Evolutionary conservation across 2,888 invertebrate genomes (phyloP).

Genomic region (Dendrolimus houi): DNA sequence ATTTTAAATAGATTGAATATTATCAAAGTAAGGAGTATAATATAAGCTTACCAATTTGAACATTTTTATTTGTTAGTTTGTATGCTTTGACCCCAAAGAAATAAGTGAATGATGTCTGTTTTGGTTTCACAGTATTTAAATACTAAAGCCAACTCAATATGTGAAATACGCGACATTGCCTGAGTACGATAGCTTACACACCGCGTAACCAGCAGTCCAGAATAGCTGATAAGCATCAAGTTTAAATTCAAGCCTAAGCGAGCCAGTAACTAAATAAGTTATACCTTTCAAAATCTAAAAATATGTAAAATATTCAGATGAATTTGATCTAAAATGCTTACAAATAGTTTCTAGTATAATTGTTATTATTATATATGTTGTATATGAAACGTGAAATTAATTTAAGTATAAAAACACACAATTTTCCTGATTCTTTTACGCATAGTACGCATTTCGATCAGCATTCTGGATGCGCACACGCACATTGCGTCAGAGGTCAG

Average conservation of each 20-base stretch:
- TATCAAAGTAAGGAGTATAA: not conserved
- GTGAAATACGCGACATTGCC: slow-evolving; percentile 43
- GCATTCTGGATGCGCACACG: slow-evolving; percentile 32
- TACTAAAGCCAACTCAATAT: slow-evolving; percentile 32
- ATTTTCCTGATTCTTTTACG: slow-evolving; percentile 20
- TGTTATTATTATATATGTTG: too few species aligned
- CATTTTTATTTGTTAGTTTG: slow-evolving; percentile 45
- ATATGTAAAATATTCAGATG: too few species aligned
- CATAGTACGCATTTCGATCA: slow-evolving; percentile 23
- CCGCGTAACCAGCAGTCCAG: not conserved
- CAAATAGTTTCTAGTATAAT: too few species aligned
- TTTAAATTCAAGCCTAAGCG: not conserved
- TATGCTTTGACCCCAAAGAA: slow-evolving; percentile 21
- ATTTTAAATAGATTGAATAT: not conserved
- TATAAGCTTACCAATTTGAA: slow-evolving; percentile 55
- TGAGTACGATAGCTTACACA: slow-evolving; percentile 40
- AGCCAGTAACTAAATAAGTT: not conserved
- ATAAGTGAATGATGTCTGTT: slow-evolving; percentile 35
- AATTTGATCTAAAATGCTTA: too few species aligned
- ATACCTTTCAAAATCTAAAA: not conserved
- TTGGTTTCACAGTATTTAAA: slow-evolving; percentile 37
- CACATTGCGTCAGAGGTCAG: slow-evolving; percentile 67
- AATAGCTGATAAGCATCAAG: not conserved
- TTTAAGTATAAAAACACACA: too few species aligned
- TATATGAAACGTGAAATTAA: too few species aligned